Conservation (phyloP, 2,888 invertebrate genomes). For the Drepanosiphum platanoidis region DNA sequence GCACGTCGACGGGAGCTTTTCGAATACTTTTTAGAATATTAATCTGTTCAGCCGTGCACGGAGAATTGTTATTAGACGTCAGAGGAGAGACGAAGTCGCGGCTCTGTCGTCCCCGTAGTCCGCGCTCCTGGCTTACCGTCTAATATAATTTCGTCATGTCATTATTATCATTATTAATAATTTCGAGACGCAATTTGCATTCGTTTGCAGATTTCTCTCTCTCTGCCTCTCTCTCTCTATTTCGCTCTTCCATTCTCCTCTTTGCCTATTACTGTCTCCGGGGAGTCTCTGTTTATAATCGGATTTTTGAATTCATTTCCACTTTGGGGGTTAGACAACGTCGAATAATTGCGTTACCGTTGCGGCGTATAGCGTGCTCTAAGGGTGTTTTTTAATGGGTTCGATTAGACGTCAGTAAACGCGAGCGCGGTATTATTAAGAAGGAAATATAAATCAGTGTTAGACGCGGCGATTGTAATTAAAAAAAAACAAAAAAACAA, state of each 20-base stretch:
- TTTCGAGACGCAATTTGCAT: slow-evolving; percentile 57
- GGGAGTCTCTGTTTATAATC: slow-evolving; percentile 55
- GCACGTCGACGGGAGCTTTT: background rate
- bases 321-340: slow-evolving; percentile 57
- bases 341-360: slow-evolving; percentile 44
- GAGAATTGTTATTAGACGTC: slow-evolving; percentile 26
- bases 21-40: background rate
- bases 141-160: slow-evolving; percentile 41
- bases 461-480: background rate
- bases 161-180: slow-evolving; percentile 56
- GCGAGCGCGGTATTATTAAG: slow-evolving; percentile 11
- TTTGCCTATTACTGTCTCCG: slow-evolving; percentile 59
- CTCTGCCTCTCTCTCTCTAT: background rate
- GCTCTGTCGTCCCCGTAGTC: background rate
- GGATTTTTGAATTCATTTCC: slow-evolving; percentile 53
- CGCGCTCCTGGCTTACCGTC: background rate
- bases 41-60: slow-evolving; percentile 25
- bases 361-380: background rate
- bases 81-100: background rate
- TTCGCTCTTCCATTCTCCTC: background rate
- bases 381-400: slow-evolving; percentile 35
- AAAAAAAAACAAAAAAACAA: background rate
- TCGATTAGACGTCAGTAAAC: slow-evolving; percentile 1
- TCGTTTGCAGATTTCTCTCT: slow-evolving; percentile 40
- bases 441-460: slow-evolving; percentile 1